Base-by-base conservation (phyloP, 2,888 invertebrate genomes). In the Nasonia oneida region DNA sequence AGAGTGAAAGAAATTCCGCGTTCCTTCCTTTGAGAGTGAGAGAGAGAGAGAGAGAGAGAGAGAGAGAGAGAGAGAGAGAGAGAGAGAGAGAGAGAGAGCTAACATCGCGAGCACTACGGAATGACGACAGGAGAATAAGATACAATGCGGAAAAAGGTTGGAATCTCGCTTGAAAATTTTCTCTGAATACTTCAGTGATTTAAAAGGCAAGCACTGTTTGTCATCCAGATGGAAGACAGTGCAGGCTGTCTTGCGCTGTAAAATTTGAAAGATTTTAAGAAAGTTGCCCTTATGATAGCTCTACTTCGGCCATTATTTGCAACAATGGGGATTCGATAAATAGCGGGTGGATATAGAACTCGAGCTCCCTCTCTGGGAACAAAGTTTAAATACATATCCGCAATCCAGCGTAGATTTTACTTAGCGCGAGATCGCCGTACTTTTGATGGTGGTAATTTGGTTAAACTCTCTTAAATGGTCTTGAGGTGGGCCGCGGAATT, bases 391-490 rank as follows among this genome's bases (percentile, higher is more conserved):
- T 37, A 67, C 29, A 29, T 14, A n/a, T 64, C n/a, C n/a, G 1
- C 15, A 73, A 73, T 42, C 47, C 29, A 12, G 12, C 47, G 42
- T 73, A 73, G 47, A 73, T 73, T 73, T 23, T 42, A 73, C 73
- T 73, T 73, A 73, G 73, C 47, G 23, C n/a, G 47, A 42, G 73
- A 29, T 23, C 18, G 73, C 23, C 42, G 42, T 73, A 73, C 73
- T 73, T 73, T 73, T 73, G 73, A 73, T 42, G n/a, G 12, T 4
- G 23, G 42, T 47, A 42, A 73, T 73, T 47, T 42, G 39, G 39
- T 73, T 73, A 73, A 73, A 73, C 47, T 73, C 73, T 73, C 73
- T 73, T 47, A 73, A 73, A 73, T 73, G 39, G 73, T 23, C 29
- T 42, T 23, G 2, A 73, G 42, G n/a, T 10, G 23, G 6, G n/a